Evolutionary conservation across 2,888 invertebrate species (phyloP), one percentile per base, ranked within the genome.

Genomic region (Philonicus albiceps): DNA sequence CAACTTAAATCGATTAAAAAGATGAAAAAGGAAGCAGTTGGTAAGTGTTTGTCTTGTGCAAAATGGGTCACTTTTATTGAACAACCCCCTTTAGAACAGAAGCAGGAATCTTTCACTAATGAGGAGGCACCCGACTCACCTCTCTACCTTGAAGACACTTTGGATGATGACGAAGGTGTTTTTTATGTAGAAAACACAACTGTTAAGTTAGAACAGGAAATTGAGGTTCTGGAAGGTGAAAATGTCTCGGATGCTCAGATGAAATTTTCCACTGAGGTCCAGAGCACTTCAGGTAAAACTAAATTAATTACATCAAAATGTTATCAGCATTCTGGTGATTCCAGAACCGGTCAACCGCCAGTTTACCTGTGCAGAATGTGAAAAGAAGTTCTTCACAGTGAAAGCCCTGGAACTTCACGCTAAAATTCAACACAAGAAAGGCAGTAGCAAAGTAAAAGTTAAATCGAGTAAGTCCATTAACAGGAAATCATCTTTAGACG

Each of bases 401-500:
- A 64, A 55, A 55, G 86, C 86, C 27, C 55, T 86, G 49, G 55
- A 53, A 1, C 53, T 86, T 3, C 86, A 86, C 37, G 31, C 31
- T 22, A 86, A 86, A 76, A 19, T 86, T 5, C 76, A 86, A 22
- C 75, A 86, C 16, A 86, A 86, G 27, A 86, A 55, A 19, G 64
- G 64, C 64, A 13, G 8, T 27, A 37, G 13, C 11, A 81, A 64
- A 64, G 34, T 34, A 13, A 81, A 81, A 64, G 19, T 64, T 30
- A 43, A 81, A 81, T n/a, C 81, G n/a, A 55, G 19, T 30, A 81
- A 55, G 30, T 31, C 19, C 2, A 34, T 74, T 34, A 34, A 30
- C 8, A 55, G 55, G 31, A 53, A 81, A 37, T 55, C 43, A 40
- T 73, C 73, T 43, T 13, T 84, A 73, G 84, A 72, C 34, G 73